Percentiles rank a stretch among this genome's conserved stretches.
phyloP scores from a whole-genome alignment of 2,888 invertebrate genomes.

The Malachius bipustulatus region DNA sequence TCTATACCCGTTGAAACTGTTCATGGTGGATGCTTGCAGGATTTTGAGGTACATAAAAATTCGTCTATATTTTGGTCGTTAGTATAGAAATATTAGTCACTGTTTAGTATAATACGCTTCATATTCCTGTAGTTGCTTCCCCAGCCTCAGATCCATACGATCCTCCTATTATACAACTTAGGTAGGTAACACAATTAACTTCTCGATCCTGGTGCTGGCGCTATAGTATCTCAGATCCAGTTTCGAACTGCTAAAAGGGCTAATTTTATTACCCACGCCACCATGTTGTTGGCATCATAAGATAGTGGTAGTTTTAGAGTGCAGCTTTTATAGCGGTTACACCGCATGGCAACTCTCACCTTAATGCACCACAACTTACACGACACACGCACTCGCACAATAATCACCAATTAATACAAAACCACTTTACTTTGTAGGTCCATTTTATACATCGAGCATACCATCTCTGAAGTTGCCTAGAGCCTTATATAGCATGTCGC shows the following conservation, averaged over 20 bases:
- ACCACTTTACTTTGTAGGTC: constrained; percentile 27
- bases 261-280: too few species aligned
- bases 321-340: constrained; percentile 22
- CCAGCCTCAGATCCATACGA: too few species aligned
- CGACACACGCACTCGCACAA: constrained; percentile 25
- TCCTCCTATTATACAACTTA: too few species aligned
- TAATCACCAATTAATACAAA: constrained; percentile 23
- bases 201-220: too few species aligned
- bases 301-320: constrained; percentile 20
- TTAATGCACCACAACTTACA: constrained; percentile 20
- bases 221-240: too few species aligned
- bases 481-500: constrained; percentile 33
- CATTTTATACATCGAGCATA: constrained; percentile 37
- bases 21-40: constrained; percentile 59
- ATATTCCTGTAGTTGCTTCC: constrained; percentile 35
- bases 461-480: constrained; percentile 48
- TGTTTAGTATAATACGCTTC: constrained; percentile 39
- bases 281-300: too few species aligned
- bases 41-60: constrained; percentile 65
- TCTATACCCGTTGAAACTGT: constrained; percentile 39
- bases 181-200: too few species aligned
- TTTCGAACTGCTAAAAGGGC: too few species aligned
- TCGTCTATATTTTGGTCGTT: constrained; percentile 37
- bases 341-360: constrained; percentile 34
- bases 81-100: constrained; percentile 35